These are phyloP conservation scores for Cassiopea andromeda DNA, from an alignment of 30 jellyfish, hydroid and myxozoan species.

Conservation along the genomic window DNA sequence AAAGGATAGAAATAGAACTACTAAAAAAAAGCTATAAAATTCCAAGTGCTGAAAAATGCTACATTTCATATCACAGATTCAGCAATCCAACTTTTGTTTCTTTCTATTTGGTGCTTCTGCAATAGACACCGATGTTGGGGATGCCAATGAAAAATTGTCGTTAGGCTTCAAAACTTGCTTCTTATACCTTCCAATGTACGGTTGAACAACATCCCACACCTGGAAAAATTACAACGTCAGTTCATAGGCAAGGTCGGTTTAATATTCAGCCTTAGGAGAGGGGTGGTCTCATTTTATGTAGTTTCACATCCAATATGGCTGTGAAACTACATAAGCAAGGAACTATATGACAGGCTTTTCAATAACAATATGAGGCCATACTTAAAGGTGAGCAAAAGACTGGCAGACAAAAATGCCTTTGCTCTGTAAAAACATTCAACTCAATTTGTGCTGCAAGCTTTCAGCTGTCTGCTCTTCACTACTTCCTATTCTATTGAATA, in stretches of 20 bases:
- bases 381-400: too few relatives aligned
- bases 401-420: too few relatives aligned
- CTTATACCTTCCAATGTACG: constrained; percentile 61
- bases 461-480: neutral
- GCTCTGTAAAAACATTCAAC: too few relatives aligned
- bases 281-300: too few relatives aligned
- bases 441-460: neutral
- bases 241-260: too few relatives aligned
- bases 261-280: too few relatives aligned
- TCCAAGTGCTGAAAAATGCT: neutral
- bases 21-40: too few relatives aligned
- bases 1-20: too few relatives aligned
- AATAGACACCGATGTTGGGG: constrained; percentile 55
- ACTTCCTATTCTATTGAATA: neutral
- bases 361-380: too few relatives aligned
- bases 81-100: constrained; percentile 1
- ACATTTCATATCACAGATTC: neutral
- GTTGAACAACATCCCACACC: constrained; percentile 82
- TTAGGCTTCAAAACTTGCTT: constrained; percentile 21
- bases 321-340: too few relatives aligned
- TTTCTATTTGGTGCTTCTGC: constrained; percentile 5
- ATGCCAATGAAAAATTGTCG: constrained; percentile 1
- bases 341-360: too few relatives aligned
- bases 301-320: too few relatives aligned
- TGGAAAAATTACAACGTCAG: neutral